Conservation (phyloP, 1,140 invertebrate genomes). For the Glomeris maerens region DNA sequence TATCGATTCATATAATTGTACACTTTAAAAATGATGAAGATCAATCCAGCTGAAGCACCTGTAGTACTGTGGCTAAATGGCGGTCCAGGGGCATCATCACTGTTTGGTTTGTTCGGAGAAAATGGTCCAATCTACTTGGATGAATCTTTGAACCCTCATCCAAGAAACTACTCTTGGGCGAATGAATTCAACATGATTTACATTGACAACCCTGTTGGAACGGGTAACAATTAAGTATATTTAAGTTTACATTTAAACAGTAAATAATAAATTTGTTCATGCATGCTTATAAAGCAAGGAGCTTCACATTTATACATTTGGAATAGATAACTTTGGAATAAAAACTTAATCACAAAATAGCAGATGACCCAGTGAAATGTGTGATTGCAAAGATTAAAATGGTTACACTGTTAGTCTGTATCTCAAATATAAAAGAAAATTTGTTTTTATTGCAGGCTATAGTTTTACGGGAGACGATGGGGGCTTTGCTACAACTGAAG, state of each 20-base stretch:
- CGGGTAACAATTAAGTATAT: too few species aligned
- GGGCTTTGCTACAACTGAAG: conserved; percentile 28
- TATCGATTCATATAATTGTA: too few species aligned
- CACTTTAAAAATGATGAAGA: conserved; percentile 17
- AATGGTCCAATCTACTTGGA: background rate
- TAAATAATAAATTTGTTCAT: too few species aligned
- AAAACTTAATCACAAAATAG: too few species aligned
- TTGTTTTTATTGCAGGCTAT: conserved; percentile 20
- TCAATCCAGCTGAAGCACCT: conserved; percentile 38
- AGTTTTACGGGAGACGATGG: conserved; percentile 23
- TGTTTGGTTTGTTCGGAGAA: conserved; percentile 2
- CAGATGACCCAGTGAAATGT: too few species aligned
- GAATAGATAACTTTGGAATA: too few species aligned
- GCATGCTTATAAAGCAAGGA: too few species aligned
- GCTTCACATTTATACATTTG: too few species aligned
- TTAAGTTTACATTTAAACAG: too few species aligned
- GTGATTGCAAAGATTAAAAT: too few species aligned
- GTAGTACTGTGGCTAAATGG: conserved; percentile 75
- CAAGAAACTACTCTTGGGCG: background rate
- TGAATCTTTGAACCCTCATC: background rate
- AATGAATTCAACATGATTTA: background rate
- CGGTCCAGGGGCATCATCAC: conserved; percentile 58
- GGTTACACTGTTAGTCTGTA: too few species aligned
- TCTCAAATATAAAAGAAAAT: too few species aligned
- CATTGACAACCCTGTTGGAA: conserved; percentile 2